Evolutionary conservation across 1,140 invertebrate species (phyloP).

Genomic region (Holcopasites calliopsidis): DNA sequence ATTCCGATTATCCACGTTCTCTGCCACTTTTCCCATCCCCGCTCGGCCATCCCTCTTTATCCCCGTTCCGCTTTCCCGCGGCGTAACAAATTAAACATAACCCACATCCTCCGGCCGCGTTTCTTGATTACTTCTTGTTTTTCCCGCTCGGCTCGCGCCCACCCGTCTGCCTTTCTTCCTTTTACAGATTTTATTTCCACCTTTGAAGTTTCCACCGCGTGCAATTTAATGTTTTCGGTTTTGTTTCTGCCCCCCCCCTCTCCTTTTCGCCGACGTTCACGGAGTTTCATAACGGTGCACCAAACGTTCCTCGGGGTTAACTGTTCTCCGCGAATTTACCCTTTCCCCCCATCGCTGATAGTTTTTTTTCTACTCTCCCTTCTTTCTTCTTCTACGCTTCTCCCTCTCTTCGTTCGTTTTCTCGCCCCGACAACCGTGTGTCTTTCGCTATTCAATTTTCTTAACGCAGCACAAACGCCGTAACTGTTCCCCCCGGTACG

Average conservation of each 20-base stretch:
- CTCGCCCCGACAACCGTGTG: too few species aligned
- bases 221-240: conserved; percentile 43
- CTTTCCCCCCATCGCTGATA: not conserved
- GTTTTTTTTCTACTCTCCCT: not conserved
- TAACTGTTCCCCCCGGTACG: not conserved
- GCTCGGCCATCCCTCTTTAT: conserved; percentile 11
- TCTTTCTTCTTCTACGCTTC: not conserved
- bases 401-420: not conserved
- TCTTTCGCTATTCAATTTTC: conserved; percentile 29
- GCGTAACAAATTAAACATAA: conserved; percentile 63
- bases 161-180: conserved; percentile 60
- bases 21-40: not conserved
- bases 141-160: conserved; percentile 55
- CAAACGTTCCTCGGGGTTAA: conserved; percentile 29
- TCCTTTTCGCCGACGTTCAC: conserved; percentile 49
- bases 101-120: conserved; percentile 61
- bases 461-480: conserved; percentile 25
- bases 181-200: conserved; percentile 62
- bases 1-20: conserved; percentile 54
- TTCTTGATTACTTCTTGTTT: conserved; percentile 66
- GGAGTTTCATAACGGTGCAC: conserved; percentile 51
- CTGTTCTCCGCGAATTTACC: conserved; percentile 43
- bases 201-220: conserved; percentile 34
- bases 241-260: not conserved
- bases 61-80: conserved; percentile 53